Conservation (phyloP, 2,888 invertebrate genomes). For the Alloscopus bannaensis region DNA sequence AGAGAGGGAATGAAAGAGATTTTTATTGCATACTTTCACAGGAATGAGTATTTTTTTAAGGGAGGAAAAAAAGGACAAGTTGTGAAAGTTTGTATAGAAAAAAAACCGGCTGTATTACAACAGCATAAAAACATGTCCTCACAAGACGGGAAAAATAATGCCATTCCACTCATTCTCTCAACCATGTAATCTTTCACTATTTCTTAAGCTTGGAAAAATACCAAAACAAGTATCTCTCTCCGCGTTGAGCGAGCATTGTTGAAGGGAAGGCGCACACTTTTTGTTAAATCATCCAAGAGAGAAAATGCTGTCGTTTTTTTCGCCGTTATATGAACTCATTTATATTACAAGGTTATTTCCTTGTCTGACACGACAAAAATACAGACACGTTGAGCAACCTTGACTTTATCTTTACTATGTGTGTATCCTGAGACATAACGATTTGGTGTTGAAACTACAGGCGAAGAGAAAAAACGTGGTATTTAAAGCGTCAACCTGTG, state of each 20-base stretch:
- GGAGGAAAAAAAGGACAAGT: neutral
- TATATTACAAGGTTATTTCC: neutral
- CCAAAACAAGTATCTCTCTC: constrained; percentile 14
- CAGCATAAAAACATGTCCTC: no score
- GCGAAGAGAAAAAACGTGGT: no score
- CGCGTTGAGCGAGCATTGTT: constrained; percentile 8
- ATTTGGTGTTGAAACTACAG: no score
- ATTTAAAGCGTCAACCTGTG: no score
- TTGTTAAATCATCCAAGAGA: constrained; percentile 43
- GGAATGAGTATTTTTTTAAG: constrained; percentile 24
- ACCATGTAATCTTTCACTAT: no score
- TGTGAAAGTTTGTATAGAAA: no score
- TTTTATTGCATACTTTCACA: constrained; percentile 48
- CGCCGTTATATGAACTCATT: neutral
- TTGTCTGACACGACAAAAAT: no score
- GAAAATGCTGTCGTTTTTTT: constrained; percentile 7
- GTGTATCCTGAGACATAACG: constrained; percentile 1
- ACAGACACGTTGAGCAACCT: constrained; percentile 8
- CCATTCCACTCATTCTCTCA: no score
- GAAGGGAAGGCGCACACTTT: no score
- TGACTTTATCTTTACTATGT: constrained; percentile 18
- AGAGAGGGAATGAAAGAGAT: no score
- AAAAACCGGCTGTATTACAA: no score
- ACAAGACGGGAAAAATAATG: no score
- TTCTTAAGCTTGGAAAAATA: constrained; percentile 24